Base-by-base conservation (phyloP, 1,140 invertebrate species). In the Lethrus apterus region DNA sequence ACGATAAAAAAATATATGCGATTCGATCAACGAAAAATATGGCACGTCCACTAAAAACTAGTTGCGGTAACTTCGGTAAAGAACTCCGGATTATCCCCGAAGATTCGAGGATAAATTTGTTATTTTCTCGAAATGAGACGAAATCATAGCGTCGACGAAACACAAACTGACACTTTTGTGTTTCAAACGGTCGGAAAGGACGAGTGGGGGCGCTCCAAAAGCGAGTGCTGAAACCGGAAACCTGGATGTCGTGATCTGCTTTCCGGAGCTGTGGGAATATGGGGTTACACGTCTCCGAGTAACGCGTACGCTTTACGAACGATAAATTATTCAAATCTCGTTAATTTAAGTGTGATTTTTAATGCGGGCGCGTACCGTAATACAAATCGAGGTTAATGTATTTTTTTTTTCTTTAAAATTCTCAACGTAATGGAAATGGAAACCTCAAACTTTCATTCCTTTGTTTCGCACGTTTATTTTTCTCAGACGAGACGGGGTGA, bases 221-320 rank as follows among this genome's bases (percentile, higher is more conserved):
- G n/a, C n/a, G 50, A 50, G 48, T 43, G 50, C 50, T 54, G 53
- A 53, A 58, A 58, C 54, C 42, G 42, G 51, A 58, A 52, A 52
- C 55, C 31, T 31, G 32, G 24, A 24, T 45, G 54, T 56, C 48
- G 51, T 54, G 51, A 54, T 53, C 45, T 54, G 47, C 32, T 30
- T 47, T 34, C 45, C 30, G 29, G 13, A 41, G 51, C 48, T 44
- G 19, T 11, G 54, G 51, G 54, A 53, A 44, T 56, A 56, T 56
- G 52, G 33, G 46, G 48, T 56, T 56, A 56, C 54, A 52, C 34
- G 34, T 40, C 24, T n/a, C n/a, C n/a, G n/a, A n/a, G n/a, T n/a
- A n/a, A n/a, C n/a, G n/a, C n/a, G n/a, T n/a, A n/a, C n/a, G n/a
- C n/a, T n/a, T n/a, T n/a, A n/a, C n/a, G n/a, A n/a, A n/a, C n/a